A percentile compares a stretch with the other conserved stretches of the same genome.
Conservation (phyloP, 2,113 vertebrate genomes). For the Oostethus manadensis region DNA sequence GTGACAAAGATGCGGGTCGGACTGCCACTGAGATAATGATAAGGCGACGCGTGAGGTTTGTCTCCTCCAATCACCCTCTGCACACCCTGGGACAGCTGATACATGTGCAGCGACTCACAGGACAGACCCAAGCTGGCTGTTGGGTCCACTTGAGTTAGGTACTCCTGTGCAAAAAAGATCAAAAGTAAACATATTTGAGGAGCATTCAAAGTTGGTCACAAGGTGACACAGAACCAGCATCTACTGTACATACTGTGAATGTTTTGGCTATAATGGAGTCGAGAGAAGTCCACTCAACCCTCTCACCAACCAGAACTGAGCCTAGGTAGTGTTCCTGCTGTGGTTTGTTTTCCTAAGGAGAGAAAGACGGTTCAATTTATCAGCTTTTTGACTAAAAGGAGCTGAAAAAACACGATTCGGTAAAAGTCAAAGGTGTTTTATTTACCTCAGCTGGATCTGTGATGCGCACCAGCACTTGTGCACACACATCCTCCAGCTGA, state of each 20-base stretch:
- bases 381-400: background rate
- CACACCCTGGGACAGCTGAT: constrained; percentile 81
- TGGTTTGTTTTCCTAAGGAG: constrained; percentile 79
- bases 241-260: constrained; percentile 82
- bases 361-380: background rate
- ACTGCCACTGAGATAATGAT: constrained; percentile 72
- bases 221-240: background rate
- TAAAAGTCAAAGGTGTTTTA: background rate
- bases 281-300: constrained; percentile 84
- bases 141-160: constrained; percentile 87
- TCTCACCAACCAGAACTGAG: constrained; percentile 75
- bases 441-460: constrained; percentile 84
- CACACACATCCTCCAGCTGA: constrained; percentile 75
- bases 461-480: constrained; percentile 79
- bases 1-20: constrained; percentile 71
- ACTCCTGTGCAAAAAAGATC: constrained; percentile 72
- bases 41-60: constrained; percentile 74
- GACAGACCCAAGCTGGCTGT: constrained; percentile 85
- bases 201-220: background rate
- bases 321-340: constrained; percentile 89
- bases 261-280: constrained; percentile 83
- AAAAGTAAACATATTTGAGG: background rate
- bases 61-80: constrained; percentile 78
- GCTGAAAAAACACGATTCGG: background rate
- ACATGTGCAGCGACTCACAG: constrained; percentile 82